Evolutionary conservation across 2,888 invertebrate species (phyloP).

Genomic region (Oscheius sp.): DNA sequence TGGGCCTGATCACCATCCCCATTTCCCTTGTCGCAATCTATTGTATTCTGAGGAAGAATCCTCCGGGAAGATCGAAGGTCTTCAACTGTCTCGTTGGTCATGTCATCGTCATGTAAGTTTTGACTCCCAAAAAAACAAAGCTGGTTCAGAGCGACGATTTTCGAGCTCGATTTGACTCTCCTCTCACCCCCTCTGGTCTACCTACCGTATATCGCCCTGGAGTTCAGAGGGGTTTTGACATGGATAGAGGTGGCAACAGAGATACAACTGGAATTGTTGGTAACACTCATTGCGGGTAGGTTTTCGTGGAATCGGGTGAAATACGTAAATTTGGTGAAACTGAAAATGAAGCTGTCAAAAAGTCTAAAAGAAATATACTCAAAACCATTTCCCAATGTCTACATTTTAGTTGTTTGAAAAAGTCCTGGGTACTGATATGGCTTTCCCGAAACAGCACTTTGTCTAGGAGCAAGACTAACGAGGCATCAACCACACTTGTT

Average conservation of each 20-base stretch:
- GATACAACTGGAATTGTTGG: neutral
- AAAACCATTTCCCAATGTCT: too few species aligned
- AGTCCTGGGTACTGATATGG: neutral
- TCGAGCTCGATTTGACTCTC: neutral
- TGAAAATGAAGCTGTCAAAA: neutral
- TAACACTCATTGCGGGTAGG: neutral
- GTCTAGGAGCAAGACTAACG: too few species aligned
- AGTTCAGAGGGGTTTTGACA: neutral
- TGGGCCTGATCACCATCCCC: neutral
- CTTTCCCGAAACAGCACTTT: neutral
- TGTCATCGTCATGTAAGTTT: neutral
- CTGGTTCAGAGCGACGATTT: too few species aligned
- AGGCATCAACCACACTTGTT: too few species aligned
- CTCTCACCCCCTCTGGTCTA: slow-evolving; percentile 2
- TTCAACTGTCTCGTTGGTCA: neutral
- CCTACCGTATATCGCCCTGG: neutral
- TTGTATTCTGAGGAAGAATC: slow-evolving; percentile 3
- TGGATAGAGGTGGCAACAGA: neutral
- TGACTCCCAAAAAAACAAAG: too few species aligned
- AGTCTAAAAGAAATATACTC: too few species aligned
- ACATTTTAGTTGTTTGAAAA: neutral
- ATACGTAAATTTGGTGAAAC: neutral
- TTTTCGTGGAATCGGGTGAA: neutral
- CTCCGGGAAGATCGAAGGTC: neutral
- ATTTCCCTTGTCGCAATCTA: neutral